phyloP scores from a whole-genome alignment of 2,797 vertebrate genomes.

The Eupleurogrammus muticus region DNA sequence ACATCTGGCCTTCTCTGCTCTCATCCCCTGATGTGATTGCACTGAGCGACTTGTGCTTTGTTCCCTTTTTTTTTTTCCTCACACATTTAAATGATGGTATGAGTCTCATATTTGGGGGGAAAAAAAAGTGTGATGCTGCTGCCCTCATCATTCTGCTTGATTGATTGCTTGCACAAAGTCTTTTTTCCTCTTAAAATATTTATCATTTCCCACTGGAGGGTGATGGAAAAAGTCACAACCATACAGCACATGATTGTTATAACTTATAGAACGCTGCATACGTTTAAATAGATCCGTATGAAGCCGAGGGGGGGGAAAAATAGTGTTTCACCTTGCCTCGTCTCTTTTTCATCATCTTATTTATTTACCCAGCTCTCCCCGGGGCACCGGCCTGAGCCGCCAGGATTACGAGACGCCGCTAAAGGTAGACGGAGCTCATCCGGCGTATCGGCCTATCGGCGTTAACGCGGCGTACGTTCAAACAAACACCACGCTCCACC shows the following conservation, averaged over 20 bases:
- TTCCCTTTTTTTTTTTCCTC: too few species aligned
- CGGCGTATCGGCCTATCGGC: slow-evolving; percentile 59
- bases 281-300: neutral
- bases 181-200: neutral
- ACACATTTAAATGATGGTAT: too few species aligned
- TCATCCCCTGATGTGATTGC: too few species aligned
- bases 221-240: neutral
- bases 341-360: slow-evolving; percentile 23
- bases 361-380: slow-evolving; percentile 46
- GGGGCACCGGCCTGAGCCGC: slow-evolving; percentile 33
- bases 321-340: slow-evolving; percentile 20
- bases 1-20: too few species aligned
- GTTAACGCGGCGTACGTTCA: slow-evolving; percentile 51
- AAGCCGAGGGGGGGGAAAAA: neutral
- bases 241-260: neutral
- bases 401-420: slow-evolving; percentile 56
- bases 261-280: neutral
- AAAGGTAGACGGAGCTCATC: slow-evolving; percentile 48
- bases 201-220: neutral
- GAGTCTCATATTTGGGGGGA: too few species aligned
- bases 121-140: too few species aligned
- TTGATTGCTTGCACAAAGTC: neutral
- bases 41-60: too few species aligned
- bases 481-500: slow-evolving; percentile 51
- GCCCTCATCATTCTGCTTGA: neutral